Conservation (phyloP, 2,113 vertebrate species). For the Periophthalmus modestus region DNA sequence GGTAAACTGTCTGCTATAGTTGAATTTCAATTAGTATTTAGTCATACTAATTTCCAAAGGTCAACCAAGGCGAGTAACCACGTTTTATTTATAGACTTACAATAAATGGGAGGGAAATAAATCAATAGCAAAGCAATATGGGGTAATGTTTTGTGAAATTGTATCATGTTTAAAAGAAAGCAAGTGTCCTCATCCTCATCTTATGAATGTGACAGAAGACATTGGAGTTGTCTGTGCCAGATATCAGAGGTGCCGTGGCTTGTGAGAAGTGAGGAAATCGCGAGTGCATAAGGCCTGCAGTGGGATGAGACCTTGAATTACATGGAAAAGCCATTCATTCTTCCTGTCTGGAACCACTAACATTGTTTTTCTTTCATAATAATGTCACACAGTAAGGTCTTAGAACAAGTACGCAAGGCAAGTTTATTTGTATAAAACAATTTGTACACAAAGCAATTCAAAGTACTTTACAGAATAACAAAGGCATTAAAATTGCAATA, state of each 20-base stretch:
- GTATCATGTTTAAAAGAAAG: not conserved
- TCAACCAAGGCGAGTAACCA: not conserved
- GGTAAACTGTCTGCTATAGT: not conserved
- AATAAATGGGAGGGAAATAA: not conserved
- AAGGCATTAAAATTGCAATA: no score
- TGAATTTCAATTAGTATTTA: not conserved
- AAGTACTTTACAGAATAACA: no score
- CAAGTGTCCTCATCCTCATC: conserved; percentile 5
- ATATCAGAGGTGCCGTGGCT: conserved; percentile 27
- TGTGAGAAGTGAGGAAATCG: conserved; percentile 31
- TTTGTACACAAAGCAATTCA: no score
- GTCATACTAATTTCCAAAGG: not conserved
- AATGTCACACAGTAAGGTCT: conserved; percentile 24
- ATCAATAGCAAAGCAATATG: not conserved
- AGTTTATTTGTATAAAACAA: not conserved
- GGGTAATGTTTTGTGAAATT: not conserved
- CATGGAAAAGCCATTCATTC: conserved; percentile 21
- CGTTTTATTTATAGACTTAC: not conserved
- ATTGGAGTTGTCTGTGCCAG: conserved; percentile 27
- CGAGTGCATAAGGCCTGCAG: not conserved
- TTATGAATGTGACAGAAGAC: conserved; percentile 30
- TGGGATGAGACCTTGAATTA: conserved; percentile 37
- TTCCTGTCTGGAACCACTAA: conserved; percentile 18
- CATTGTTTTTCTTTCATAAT: conserved; percentile 25
- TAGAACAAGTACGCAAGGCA: not conserved